Percentiles rank a stretch among this genome's conserved stretches.
Conservation (phyloP, 2,888 invertebrate species). For the Lycia hirtaria region DNA sequence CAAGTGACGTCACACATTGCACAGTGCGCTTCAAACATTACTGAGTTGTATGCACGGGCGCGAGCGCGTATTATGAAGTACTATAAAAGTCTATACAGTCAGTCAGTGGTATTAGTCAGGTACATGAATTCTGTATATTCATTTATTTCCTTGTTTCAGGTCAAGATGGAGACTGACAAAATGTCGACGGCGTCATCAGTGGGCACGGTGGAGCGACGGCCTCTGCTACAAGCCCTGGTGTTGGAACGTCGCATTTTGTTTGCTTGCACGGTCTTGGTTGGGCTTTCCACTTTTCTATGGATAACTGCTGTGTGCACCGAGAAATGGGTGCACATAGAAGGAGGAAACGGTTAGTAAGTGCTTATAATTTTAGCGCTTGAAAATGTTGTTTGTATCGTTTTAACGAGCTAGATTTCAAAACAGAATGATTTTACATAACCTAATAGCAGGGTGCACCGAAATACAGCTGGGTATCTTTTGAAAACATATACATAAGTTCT, state of each 20-base stretch:
- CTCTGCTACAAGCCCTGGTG: constrained; percentile 86
- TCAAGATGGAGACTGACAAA: constrained; percentile 78
- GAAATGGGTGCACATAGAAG: constrained; percentile 88
- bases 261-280: constrained; percentile 88
- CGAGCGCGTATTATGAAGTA: too few relatives aligned
- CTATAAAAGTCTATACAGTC: too few relatives aligned
- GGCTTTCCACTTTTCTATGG: constrained; percentile 89
- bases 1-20: too few relatives aligned
- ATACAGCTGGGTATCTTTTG: too few relatives aligned
- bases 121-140: too few relatives aligned
- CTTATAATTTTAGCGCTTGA: background rate
- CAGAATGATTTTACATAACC: too few relatives aligned
- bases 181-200: constrained; percentile 88
- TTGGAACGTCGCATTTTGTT: constrained; percentile 90
- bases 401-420: background rate
- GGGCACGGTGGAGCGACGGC: constrained; percentile 86
- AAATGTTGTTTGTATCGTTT: background rate
- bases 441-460: too few relatives aligned
- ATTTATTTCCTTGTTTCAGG: constrained; percentile 24
- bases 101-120: too few relatives aligned
- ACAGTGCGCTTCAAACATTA: too few relatives aligned
- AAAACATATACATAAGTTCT: too few relatives aligned
- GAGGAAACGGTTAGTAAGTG: constrained; percentile 63
- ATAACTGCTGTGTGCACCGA: constrained; percentile 90
- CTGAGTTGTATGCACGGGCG: too few relatives aligned